Conservation (phyloP, 2,888 invertebrate genomes). For the Drosophila cognata region DNA sequence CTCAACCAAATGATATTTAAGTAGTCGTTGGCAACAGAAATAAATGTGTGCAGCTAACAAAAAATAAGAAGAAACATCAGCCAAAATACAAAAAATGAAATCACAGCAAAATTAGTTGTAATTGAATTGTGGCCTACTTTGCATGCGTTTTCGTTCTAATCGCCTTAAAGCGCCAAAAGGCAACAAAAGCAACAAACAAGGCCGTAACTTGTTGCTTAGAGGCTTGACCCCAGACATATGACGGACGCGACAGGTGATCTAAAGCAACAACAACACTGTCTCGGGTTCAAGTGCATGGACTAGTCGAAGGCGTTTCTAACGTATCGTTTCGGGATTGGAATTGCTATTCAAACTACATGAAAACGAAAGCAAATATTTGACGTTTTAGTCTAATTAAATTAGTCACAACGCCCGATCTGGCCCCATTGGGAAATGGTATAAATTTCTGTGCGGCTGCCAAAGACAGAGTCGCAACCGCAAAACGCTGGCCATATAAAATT, state of each 20-base stretch:
- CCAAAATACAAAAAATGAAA: slow-evolving; percentile 59
- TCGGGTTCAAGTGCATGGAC: slow-evolving; percentile 46
- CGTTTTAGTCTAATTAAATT: slow-evolving; percentile 83
- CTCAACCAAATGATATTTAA: background rate
- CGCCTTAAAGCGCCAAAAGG: slow-evolving; percentile 58
- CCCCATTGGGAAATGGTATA: slow-evolving; percentile 75
- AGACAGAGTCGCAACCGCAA: slow-evolving; percentile 28
- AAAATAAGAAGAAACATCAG: slow-evolving; percentile 3
- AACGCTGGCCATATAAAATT: slow-evolving; percentile 41
- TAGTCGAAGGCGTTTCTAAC: slow-evolving; percentile 29
- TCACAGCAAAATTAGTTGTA: slow-evolving; percentile 75
- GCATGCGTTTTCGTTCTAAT: slow-evolving; percentile 52
- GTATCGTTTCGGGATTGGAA: slow-evolving; percentile 9
- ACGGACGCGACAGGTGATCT: slow-evolving; percentile 45
- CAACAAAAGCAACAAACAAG: slow-evolving; percentile 21
- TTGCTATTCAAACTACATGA: slow-evolving; percentile 18
- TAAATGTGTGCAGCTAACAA: slow-evolving; percentile 18
- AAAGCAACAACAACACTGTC: slow-evolving; percentile 10
- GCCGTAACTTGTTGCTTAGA: slow-evolving; percentile 67
- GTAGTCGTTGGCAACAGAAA: slow-evolving; percentile 14
- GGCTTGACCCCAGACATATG: slow-evolving; percentile 32
- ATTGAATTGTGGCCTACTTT: slow-evolving; percentile 67
- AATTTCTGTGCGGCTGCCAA: slow-evolving; percentile 58
- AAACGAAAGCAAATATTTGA: slow-evolving; percentile 75
- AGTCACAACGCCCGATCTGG: slow-evolving; percentile 52